Base-by-base conservation (phyloP, 1,140 invertebrate species). In the Zaprionus taronus region DNA sequence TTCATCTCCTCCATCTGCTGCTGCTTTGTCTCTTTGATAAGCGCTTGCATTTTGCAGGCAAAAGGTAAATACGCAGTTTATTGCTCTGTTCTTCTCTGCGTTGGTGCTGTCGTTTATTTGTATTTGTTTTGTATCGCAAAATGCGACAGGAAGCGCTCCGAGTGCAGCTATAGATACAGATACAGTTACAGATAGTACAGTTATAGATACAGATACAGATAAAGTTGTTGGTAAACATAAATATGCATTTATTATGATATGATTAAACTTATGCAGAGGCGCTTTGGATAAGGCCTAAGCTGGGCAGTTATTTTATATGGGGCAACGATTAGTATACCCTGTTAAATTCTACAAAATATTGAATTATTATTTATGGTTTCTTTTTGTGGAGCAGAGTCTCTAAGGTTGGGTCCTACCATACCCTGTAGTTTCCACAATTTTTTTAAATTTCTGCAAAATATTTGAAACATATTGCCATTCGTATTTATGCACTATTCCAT, bases 61-160 rank as follows among this genome's bases (percentile, higher is more conserved):
- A 61, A 72, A 72, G 57, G 69, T 72, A 77, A 77, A 77, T 77
- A 77, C 61, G 17, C 38, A 34, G 44, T 76, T 76, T 72, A 76
- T 67, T 67, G 65, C 65, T 47, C 64, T 66, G 51, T 66, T 66
- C 55, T 41, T 14, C 7, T 66, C 55, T 28, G 6, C 4, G 34
- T 38, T 5, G 34, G 0, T 41, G n/a, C n/a, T 7, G 7, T 47
- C 28, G 66, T 22, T 14, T 68, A 51, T 69, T 69, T 69, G 22
- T 69, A 51, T 69, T 69, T 69, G 41, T 51, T 67, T 24, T 57
- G 36, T 60, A 26, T 49, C 56, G 56, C 56, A 69, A 60, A 69
- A 53, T 61, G 28, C 67, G 55, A 69, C 67, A 69, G 67, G 47
- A 69, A 61, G 26, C 22, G 57, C 65, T 58, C 26, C 22, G 36